These are phyloP conservation scores for Gallinago nigripennis DNA, from an alignment of 2,797 vertebrate species.

Conservation along the genomic window DNA sequence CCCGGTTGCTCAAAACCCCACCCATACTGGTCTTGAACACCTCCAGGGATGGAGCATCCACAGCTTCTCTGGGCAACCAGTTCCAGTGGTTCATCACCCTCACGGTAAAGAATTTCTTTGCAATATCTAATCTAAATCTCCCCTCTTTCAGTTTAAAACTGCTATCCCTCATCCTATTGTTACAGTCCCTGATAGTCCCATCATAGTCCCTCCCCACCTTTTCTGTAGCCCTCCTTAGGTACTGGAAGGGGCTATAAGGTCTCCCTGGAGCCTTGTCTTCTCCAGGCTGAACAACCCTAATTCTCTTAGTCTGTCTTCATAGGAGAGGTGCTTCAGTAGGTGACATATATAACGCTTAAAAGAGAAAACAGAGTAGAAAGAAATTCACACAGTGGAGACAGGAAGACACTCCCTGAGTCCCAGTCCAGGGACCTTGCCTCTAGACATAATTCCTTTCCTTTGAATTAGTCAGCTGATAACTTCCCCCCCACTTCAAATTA, in stretches of 20 bases:
- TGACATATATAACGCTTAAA: neutral
- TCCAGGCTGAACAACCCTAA: neutral
- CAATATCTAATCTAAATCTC: neutral
- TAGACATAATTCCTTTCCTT: conserved; percentile 12
- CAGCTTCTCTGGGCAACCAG: neutral
- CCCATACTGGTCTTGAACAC: neutral
- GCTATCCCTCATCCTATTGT: neutral
- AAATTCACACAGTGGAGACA: neutral
- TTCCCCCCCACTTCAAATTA: neutral
- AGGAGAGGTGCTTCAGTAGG: neutral
- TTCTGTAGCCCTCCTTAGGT: neutral
- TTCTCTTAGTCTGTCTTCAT: neutral
- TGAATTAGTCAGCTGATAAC: neutral
- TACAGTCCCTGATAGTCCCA: neutral
- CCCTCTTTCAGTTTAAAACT: neutral
- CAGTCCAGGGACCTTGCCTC: conserved; percentile 3
- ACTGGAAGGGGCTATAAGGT: neutral
- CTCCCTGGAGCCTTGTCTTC: neutral
- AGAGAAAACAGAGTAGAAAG: neutral
- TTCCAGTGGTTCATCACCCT: neutral
- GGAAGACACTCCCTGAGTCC: neutral
- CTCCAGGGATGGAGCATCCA: neutral
- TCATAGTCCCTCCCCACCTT: neutral
- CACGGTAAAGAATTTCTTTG: neutral
- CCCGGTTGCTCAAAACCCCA: neutral